phyloP scores from a whole-genome alignment of 2,113 vertebrate species.

The Hippocampus zosterae region DNA sequence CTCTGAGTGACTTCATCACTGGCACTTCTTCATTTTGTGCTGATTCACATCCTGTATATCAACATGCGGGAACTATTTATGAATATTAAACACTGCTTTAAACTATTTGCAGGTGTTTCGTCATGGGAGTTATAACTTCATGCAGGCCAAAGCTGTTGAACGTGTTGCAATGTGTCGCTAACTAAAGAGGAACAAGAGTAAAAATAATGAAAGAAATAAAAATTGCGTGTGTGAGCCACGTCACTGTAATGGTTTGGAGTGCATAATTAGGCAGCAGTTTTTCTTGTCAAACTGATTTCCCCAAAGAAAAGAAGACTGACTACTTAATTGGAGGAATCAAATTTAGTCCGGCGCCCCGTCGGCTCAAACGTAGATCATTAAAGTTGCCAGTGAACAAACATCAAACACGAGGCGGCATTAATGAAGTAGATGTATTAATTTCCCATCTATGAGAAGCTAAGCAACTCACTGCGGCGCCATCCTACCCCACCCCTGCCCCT shows the following conservation, averaged over 20 bases:
- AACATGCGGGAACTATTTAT: conserved; percentile 61
- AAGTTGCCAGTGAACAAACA: conserved; percentile 88
- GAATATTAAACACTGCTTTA: conserved; percentile 79
- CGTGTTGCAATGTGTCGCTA: conserved; percentile 63
- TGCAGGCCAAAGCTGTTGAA: conserved; percentile 70
- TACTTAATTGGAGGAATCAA: conserved; percentile 84
- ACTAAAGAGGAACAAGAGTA: conserved; percentile 43
- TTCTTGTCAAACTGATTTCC: conserved; percentile 66
- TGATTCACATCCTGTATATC: background rate
- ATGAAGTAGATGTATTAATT: conserved; percentile 96
- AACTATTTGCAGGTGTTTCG: conserved; percentile 82
- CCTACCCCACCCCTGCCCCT: conserved; percentile 42
- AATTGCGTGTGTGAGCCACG: conserved; percentile 45
- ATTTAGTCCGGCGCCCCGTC: conserved; percentile 79
- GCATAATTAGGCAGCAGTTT: conserved; percentile 79
- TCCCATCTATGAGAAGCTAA: conserved; percentile 88
- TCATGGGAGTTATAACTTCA: conserved; percentile 70
- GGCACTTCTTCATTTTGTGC: background rate
- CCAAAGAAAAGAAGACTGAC: conserved; percentile 77
- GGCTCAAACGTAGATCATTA: conserved; percentile 85
- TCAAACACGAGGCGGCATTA: conserved; percentile 84
- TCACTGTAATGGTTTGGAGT: conserved; percentile 67
- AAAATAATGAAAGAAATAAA: too few species aligned
- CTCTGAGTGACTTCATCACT: background rate
- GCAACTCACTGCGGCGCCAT: conserved; percentile 74